Evolutionary conservation across 2,113 vertebrate genomes (phyloP), one percentile per base, ranked within the genome.

Genomic region (Hymenochirus boettgeri): DNA sequence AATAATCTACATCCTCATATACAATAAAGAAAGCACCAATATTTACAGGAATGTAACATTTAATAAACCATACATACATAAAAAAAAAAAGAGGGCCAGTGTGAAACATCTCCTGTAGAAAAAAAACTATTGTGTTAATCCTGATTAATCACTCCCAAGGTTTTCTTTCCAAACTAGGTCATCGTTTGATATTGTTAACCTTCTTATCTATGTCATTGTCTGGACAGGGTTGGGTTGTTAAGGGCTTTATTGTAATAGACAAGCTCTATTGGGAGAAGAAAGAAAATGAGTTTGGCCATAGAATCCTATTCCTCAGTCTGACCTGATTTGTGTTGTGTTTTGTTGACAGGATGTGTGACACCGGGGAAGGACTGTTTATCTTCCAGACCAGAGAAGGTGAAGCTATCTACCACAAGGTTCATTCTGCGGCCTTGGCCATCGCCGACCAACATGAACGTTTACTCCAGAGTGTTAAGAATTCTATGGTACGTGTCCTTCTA

Each of bases 281-380:
- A 24, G 46, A 4, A 47, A 33, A 57, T 65, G 19, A 23, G 24
- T 57, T 47, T 46, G 37, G 42, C 52, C 25, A 21, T 4, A 27
- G 48, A 24, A 25, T 17, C 21, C 7, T 13, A 51, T 35, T 6
- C 5, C 50, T 64, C 9, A 59, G 50, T 4, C 57, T 47, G 13
- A 72, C 27, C 12, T 60, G 2, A 15, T 2, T 4, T 35, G 7
- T 35, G 33, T 65, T 57, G 7, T 65, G 17, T 48, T 56, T 58
- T 77, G 57, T 62, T 71, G 72, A 13, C 83, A 92, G 90, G 79
- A 88, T 91, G 88, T 92, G 90, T 76, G 89, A 91, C 74, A 92
- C 90, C 3, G 90, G 90, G 19, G 90, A 92, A 65, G 90, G 90
- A 61, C 80, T 92, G 23, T 91, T 92, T 82, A 89, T 89, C 77